A percentile compares a stretch with the other conserved stretches of the same genome.
Evolutionary conservation across 2,797 vertebrate genomes (phyloP).

Genomic region (Pangasius djambal): DNA sequence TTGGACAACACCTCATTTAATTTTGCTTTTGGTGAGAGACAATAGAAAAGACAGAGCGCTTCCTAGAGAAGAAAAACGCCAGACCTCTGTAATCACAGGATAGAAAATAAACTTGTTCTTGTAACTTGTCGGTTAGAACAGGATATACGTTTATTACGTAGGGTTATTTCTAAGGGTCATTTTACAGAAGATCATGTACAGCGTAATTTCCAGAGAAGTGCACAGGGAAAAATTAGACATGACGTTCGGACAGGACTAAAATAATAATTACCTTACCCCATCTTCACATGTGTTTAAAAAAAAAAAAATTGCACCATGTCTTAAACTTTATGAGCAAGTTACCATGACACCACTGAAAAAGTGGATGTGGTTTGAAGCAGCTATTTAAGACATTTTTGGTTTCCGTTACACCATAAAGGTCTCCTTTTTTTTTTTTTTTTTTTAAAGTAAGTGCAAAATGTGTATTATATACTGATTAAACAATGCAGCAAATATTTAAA

Average conservation of each 20-base stretch:
- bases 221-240: no score
- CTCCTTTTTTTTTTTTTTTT: background rate
- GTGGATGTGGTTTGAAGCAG: background rate
- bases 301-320: background rate
- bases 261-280: background rate
- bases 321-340: background rate
- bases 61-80: background rate
- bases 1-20: background rate
- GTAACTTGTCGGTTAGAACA: background rate
- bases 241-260: background rate
- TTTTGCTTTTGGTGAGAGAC: background rate
- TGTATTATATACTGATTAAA: background rate
- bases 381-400: background rate
- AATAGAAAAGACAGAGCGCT: background rate
- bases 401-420: background rate
- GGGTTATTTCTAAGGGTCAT: background rate
- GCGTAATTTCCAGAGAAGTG: background rate
- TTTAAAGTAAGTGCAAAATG: no score
- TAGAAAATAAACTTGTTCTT: background rate
- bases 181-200: background rate
- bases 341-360: no score
- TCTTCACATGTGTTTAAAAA: background rate
- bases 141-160: background rate
- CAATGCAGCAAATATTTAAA: background rate
- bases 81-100: background rate